A percentile compares a stretch with the other conserved stretches of the same genome.
Evolutionary conservation across 2,113 vertebrate species (phyloP).

Genomic region (Falco punctatus): DNA sequence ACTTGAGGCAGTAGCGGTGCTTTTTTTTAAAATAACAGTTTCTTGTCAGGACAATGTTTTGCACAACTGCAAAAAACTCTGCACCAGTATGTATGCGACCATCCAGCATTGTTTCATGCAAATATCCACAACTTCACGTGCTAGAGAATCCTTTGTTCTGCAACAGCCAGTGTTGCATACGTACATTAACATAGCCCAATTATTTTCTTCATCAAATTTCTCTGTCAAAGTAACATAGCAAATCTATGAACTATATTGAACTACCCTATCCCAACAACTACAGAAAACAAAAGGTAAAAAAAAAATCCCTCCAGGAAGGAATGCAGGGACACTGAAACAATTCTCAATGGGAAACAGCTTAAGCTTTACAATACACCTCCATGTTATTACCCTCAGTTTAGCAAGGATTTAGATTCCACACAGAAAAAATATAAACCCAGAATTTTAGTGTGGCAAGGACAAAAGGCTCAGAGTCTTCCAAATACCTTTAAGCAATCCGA

Average conservation of each 20-base stretch:
- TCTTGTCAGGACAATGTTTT: neutral
- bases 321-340: neutral
- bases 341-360: neutral
- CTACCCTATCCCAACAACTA: neutral
- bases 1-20: rapidly evolving
- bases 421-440: neutral
- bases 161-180: neutral
- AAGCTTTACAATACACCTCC: neutral
- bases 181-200: neutral
- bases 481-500: neutral
- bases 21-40: neutral
- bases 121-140: rapidly evolving
- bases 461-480: neutral
- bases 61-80: neutral
- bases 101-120: neutral
- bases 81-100: neutral
- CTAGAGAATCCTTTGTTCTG: neutral
- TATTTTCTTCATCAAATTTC: neutral
- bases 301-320: neutral
- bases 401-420: neutral
- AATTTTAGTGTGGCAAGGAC: neutral
- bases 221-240: neutral
- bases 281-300: neutral
- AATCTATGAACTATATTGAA: neutral
- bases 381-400: neutral